Evolutionary conservation across 2,888 invertebrate genomes (phyloP), one percentile per base, ranked within the genome.

Genomic region (Phorcus lineatus): DNA sequence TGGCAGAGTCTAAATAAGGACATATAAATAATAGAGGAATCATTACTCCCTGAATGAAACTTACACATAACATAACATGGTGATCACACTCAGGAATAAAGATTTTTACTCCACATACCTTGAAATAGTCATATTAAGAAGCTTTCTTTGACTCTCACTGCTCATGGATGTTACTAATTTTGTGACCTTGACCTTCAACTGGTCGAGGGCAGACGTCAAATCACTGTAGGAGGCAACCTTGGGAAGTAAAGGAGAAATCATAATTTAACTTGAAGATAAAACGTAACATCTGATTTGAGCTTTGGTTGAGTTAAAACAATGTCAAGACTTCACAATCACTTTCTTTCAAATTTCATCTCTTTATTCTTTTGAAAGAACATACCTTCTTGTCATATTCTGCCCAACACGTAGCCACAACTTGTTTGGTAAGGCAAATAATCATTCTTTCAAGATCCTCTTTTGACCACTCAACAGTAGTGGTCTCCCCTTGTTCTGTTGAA

Each of bases 331-430:
- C 36, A 36, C 36, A n/a, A n/a, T n/a, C n/a, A n/a, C n/a, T n/a
- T n/a, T n/a, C n/a, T n/a, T n/a, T n/a, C n/a, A n/a, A n/a, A n/a
- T n/a, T n/a, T n/a, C n/a, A n/a, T n/a, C 36, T 36, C 7, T 36
- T 36, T 36, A 36, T 2, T 11, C 47, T 9, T 47, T 47, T 6
- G 11, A 47, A 47, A 1, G 11, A 47, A 47, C 13, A 13, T 76
- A 83, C 85, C 81, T 57, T 66, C 22, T 74, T 77, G 47, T 80
- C 80, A 54, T 75, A 40, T 17, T 80, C 77, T 1, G 66, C 53
- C 74, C 77, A 82, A 28, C 52, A 54, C 17, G 78, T 74, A 16
- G 80, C 80, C 47, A 83, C 62, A 4, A 66, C 36, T 40, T 77
- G 62, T 4, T 54, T 47, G 53, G 80, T 77, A 24, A 79, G 79